Conservation (phyloP, 1,140 invertebrate species). For the Euura lappo region DNA sequence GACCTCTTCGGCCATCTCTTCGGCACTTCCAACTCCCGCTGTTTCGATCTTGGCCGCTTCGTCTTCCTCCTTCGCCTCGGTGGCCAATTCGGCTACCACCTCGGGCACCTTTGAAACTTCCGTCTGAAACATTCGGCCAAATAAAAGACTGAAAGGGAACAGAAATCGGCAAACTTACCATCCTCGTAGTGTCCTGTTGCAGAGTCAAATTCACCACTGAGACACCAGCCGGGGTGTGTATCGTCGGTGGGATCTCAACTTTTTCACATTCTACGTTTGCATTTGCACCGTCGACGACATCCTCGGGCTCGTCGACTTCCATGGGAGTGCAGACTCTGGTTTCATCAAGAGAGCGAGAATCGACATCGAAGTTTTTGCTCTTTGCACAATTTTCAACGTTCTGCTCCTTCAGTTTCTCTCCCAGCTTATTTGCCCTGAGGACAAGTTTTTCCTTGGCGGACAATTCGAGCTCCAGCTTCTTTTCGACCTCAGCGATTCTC, state of each 20-base stretch:
- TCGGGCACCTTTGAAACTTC: slow-evolving; percentile 3
- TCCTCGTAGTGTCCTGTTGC: neutral
- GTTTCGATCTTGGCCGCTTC: too few species aligned
- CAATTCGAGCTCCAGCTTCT: neutral
- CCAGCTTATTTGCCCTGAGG: neutral
- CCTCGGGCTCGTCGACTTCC: slow-evolving; percentile 1
- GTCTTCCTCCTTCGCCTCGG: slow-evolving; percentile 27
- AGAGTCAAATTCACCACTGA: neutral
- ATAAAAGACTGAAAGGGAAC: neutral
- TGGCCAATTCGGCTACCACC: slow-evolving; percentile 20
- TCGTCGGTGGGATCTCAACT: too few species aligned
- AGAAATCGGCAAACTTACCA: neutral
- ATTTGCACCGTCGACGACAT: neutral
- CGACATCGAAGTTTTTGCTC: slow-evolving; percentile 18
- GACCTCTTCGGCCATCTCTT: slow-evolving; percentile 11
- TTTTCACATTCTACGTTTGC: neutral
- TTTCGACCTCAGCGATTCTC: slow-evolving; percentile 51
- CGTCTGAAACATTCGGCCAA: neutral
- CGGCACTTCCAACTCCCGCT: neutral
- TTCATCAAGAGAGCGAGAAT: slow-evolving; percentile 14
- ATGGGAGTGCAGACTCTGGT: slow-evolving; percentile 12
- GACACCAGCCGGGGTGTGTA: too few species aligned
- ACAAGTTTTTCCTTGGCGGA: slow-evolving; percentile 35
- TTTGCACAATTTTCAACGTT: too few species aligned
- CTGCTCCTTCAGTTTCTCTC: slow-evolving; percentile 27